Conservation (phyloP, 2,113 vertebrate species). For the Aphyosemion australe region DNA sequence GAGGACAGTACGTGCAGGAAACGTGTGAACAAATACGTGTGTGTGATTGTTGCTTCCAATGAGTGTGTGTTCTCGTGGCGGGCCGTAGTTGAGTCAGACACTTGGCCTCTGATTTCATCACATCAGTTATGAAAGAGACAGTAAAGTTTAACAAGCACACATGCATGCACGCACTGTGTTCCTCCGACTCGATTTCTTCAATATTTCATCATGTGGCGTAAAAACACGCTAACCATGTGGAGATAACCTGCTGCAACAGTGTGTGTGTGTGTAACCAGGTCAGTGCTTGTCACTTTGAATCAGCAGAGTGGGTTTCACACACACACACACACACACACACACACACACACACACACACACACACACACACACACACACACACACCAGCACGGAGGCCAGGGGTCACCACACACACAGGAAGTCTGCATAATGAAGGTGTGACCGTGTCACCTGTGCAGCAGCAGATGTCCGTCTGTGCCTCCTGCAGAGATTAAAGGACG, state of each 20-base stretch:
- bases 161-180: slow-evolving; percentile 24
- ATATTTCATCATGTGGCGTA: slow-evolving; percentile 74
- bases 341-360: not conserved
- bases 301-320: slow-evolving; percentile 9
- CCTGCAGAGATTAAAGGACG: slow-evolving; percentile 32
- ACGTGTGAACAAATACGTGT: slow-evolving; percentile 2
- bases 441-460: slow-evolving; percentile 41
- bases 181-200: slow-evolving; percentile 68
- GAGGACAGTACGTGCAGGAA: slow-evolving; percentile 21
- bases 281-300: slow-evolving; percentile 46
- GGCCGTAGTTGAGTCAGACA: slow-evolving; percentile 69
- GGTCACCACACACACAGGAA: slow-evolving; percentile 23
- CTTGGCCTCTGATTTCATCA: slow-evolving; percentile 78
- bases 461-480: slow-evolving; percentile 23
- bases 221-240: slow-evolving; percentile 68
- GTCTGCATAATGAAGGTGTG: slow-evolving; percentile 41
- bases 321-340: not conserved
- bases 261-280: slow-evolving; percentile 45
- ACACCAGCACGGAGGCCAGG: slow-evolving; percentile 5
- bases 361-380: not conserved
- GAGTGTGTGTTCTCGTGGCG: slow-evolving; percentile 46
- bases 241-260: slow-evolving; percentile 65
- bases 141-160: slow-evolving; percentile 58
- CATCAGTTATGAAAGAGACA: slow-evolving; percentile 72
- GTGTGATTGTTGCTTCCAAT: slow-evolving; percentile 15